Conservation (phyloP, 1,140 invertebrate genomes). For the Pomacea maculata region DNA sequence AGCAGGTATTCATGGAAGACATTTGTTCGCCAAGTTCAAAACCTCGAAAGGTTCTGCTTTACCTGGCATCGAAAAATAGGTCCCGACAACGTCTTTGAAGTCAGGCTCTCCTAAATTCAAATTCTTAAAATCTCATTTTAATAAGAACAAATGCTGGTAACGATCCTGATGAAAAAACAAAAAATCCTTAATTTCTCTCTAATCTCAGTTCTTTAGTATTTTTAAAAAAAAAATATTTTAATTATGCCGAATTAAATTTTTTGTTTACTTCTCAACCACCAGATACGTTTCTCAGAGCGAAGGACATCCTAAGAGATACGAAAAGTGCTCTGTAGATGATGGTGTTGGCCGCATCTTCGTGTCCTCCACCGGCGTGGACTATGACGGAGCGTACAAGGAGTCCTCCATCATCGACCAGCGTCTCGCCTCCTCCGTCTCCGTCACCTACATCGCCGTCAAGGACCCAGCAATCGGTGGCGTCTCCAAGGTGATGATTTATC, state of each 20-base stretch:
- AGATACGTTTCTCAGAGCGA: slow-evolving; percentile 16
- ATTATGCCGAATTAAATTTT: neutral
- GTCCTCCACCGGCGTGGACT: slow-evolving; percentile 52
- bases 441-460: slow-evolving; percentile 50
- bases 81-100: too few relatives aligned
- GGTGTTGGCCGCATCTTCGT: slow-evolving; percentile 46
- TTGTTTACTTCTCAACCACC: neutral
- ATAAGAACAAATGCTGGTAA: too few relatives aligned
- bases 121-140: too few relatives aligned
- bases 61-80: too few relatives aligned
- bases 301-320: slow-evolving; percentile 29
- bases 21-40: too few relatives aligned
- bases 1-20: slow-evolving; percentile 1
- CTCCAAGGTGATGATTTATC: neutral
- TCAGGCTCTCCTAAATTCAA: too few relatives aligned
- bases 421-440: slow-evolving; percentile 46
- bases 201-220: too few relatives aligned
- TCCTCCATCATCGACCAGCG: slow-evolving; percentile 55
- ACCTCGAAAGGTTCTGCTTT: too few relatives aligned
- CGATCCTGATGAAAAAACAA: too few relatives aligned
- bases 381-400: slow-evolving; percentile 56
- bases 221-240: too few relatives aligned
- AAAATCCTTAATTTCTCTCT: too few relatives aligned
- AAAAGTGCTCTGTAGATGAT: slow-evolving; percentile 14
- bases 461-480: slow-evolving; percentile 26